Evolutionary conservation across 2,113 vertebrate genomes (phyloP), one percentile per base, ranked within the genome.

Genomic region (Chascanopsetta lugubris): DNA sequence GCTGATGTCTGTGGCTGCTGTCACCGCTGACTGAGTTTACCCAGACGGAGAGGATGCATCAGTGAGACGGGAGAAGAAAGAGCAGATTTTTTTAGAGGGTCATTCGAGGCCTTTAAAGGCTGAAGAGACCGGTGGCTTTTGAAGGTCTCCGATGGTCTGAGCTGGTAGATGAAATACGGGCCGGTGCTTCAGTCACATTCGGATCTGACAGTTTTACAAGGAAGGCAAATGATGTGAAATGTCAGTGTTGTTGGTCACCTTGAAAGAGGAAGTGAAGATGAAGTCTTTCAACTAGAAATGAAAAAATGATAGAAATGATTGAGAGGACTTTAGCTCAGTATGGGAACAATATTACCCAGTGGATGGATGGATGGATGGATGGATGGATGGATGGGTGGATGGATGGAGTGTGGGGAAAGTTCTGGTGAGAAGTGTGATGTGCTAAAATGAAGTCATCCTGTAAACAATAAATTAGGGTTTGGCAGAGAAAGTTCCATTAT

Each of bases 391-490:
- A n/a, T n/a, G n/a, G n/a, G 80, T 61, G 5, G 56, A 58, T 69
- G 62, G 58, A 56, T 47, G 75, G 58, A 53, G 43, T 45, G 62
- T 72, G 72, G 58, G 34, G 60, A 61, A 57, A 61, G 55, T 48
- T n/a, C 38, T 21, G 68, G 65, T 85, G 72, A 82, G 67, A 54
- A 50, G 62, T 69, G 50, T 57, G 75, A 84, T 85, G 69, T 71
- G 79, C 61, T 42, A 21, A 26, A 49, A 76, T 83, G 77, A 80
- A 69, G 58, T 80, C 72, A 84, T 81, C 77, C 77, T 64, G 54
- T 85, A 86, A 83, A 83, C 77, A 48, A 40, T 64, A 76, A 71
- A 74, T 72, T 77, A 55, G 53, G 55, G 53, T 72, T 79, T 76
- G 75, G 72, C 65, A 42, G 65, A 18, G 40, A 32, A 32, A 27